phyloP scores from a whole-genome alignment of 2,888 invertebrate genomes.

The Drosophila falleni region DNA sequence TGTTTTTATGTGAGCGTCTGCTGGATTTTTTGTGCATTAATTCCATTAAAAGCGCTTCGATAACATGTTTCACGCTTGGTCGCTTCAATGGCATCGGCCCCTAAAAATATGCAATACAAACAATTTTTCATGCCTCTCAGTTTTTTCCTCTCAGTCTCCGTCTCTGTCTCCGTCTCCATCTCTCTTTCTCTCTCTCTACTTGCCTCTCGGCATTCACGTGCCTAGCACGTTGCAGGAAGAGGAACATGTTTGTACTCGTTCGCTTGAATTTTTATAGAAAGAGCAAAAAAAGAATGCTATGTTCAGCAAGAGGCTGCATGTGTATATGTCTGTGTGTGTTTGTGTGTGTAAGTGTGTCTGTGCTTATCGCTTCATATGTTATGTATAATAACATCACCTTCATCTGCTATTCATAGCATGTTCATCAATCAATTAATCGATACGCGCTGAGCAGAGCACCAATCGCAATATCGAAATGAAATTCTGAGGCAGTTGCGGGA shows the following conservation, averaged over 20 bases:
- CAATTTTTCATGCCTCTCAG: constrained; percentile 66
- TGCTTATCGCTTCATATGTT: constrained; percentile 66
- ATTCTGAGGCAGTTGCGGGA: constrained; percentile 11
- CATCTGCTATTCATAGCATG: constrained; percentile 78
- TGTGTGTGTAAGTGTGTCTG: constrained; percentile 20
- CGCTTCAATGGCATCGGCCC: constrained; percentile 59
- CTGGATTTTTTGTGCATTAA: constrained; percentile 60
- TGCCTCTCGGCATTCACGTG: constrained; percentile 46
- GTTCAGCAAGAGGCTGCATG: constrained; percentile 34
- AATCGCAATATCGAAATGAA: constrained; percentile 35
- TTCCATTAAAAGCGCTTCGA: constrained; percentile 73
- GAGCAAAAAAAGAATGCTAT: constrained; percentile 37
- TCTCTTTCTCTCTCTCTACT: constrained; percentile 5
- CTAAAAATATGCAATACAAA: constrained; percentile 76
- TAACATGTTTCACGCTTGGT: constrained; percentile 73
- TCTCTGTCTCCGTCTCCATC: not conserved
- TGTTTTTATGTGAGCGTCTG: constrained; percentile 25
- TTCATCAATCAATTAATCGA: constrained; percentile 81
- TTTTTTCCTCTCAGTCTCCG: constrained; percentile 16
- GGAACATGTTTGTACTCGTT: constrained; percentile 13
- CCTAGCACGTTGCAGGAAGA: constrained; percentile 41
- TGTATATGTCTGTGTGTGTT: constrained; percentile 1
- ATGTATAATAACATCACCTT: constrained; percentile 67
- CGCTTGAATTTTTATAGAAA: constrained; percentile 52
- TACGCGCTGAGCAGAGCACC: constrained; percentile 50